Evolutionary conservation across 2,888 invertebrate species (phyloP).

Genomic region (Mythimna pallens): DNA sequence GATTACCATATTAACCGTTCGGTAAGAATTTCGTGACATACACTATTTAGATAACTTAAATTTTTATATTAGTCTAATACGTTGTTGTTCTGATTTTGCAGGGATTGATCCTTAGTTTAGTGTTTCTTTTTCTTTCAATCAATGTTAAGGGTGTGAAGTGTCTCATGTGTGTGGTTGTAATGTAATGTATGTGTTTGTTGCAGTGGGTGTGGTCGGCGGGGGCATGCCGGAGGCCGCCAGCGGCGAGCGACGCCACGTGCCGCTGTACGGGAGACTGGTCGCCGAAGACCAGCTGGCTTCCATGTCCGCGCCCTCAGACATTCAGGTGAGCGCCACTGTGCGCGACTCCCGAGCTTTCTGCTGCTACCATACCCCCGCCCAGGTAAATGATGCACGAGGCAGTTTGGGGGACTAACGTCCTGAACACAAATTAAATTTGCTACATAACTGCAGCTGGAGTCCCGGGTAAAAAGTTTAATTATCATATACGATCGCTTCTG

Average conservation of each 20-base stretch:
- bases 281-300: conserved; percentile 95
- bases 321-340: conserved; percentile 90
- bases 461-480: conserved; percentile 17
- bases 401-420: conserved; percentile 78
- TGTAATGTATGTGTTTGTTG: conserved; percentile 68
- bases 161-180: conserved; percentile 1
- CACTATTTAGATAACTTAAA: conserved; percentile 5
- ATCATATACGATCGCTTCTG: conserved; percentile 38
- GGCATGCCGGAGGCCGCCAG: conserved; percentile 86
- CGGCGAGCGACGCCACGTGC: conserved; percentile 93
- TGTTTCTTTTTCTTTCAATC: background rate
- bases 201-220: conserved; percentile 88
- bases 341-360: conserved; percentile 90
- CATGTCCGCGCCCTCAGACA: conserved; percentile 92
- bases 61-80: background rate
- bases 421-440: conserved; percentile 48
- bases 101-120: background rate
- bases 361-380: conserved; percentile 86
- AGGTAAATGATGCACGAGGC: conserved; percentile 90
- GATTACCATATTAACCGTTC: conserved; percentile 31
- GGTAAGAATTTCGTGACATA: conserved; percentile 16
- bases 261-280: conserved; percentile 97
- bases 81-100: conserved; percentile 7
- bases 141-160: background rate
- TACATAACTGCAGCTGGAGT: conserved; percentile 22